Base-by-base conservation (phyloP, 2,113 vertebrate species). In the Haliaeetus leucogaster region DNA sequence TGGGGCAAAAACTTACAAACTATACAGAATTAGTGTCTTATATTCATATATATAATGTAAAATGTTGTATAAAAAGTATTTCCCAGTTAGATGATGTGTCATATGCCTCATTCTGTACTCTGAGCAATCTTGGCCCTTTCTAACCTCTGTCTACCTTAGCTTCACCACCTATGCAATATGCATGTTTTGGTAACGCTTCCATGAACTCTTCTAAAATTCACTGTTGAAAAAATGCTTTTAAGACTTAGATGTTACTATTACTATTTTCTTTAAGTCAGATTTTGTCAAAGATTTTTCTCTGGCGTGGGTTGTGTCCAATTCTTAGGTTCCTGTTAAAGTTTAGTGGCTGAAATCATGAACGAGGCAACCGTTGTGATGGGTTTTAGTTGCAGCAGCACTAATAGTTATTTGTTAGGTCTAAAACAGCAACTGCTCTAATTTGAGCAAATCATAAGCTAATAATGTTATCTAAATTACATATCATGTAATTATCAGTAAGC, bases 391-490 rank as follows among this genome's bases (percentile, higher is more conserved):
- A 82, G 52, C 30, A 63, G 8, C 36, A 40, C 32, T 55, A 67
- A 45, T 9, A 77, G 30, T 79, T 90, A 67, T 56, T 96, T 86
- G 26, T 81, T 94, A 78, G 36, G 61, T 78, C 68, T 79, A 43
- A 82, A 85, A 7, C 52, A 89, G 23, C 68, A 84, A 94, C 86
- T 88, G 6, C 43, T 73, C 45, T 85, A 70, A 95, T 74, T 79
- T 62, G 61, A 91, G 53, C 30, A 89, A 85, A 87, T 91, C 38
- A 38, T 87, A 95, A 96, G 85, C 77, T 82, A 91, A 93, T 97
- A 91, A 80, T 61, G 62, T 79, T 97, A 96, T 96, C 87, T 96
- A 94, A 94, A 85, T 88, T 82, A 18, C 18, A 48, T n/a, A 48
- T 93, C 81, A 68, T 85, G 53, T 85, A 93, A 85, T 96, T 90